Evolutionary conservation across 2,113 vertebrate genomes (phyloP), one percentile per base, ranked within the genome.

Genomic region (Cervus canadensis): DNA sequence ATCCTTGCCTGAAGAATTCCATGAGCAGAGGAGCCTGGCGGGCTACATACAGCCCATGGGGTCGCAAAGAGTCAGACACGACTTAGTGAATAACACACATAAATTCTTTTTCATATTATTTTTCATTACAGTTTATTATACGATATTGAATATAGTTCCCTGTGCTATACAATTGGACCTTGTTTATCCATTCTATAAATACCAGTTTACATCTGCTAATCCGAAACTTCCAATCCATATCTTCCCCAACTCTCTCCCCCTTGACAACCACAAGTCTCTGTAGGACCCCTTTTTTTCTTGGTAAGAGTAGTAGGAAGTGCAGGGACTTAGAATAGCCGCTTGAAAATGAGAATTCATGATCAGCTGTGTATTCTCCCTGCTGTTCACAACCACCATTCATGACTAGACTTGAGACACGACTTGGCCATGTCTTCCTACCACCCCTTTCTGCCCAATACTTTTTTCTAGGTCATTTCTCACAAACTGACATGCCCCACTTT

Each of bases 61-160:
- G 67, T 40, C 2, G 5, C 67, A 40, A 71, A 71, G 19, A 71
- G 67, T 36, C 1, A 0, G n/a, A 23, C n/a, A 71, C 0, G 0
- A 23, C 19, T 71, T 71, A 71, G n/a, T 36, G n/a, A 71, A 71
- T 71, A 71, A 48, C 28, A 79, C 28, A 50, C 8, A 50, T 33
- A 52, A 33, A 50, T 50, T 50, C 5, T 81, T 50, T 81, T 50
- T 79, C 76, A 50, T 81, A 81, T 81, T 52, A 33, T 52, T 33
- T 81, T 81, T 33, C 48, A 52, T 52, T 33, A 81, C 30, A 50
- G 17, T 81, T 81, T 81, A n/a, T 81, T 50, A 81, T 33, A 81
- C 28, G 28, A 50, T 79, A 50, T 50, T 50, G 76, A 50, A 50
- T 52, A 52, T 33, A 81, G 10, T n/a, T 50, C 30, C 48, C 45